These are phyloP conservation scores for Oscheius sp. DNA, from an alignment of 2,888 invertebrate species.

Conservation along the genomic window DNA sequence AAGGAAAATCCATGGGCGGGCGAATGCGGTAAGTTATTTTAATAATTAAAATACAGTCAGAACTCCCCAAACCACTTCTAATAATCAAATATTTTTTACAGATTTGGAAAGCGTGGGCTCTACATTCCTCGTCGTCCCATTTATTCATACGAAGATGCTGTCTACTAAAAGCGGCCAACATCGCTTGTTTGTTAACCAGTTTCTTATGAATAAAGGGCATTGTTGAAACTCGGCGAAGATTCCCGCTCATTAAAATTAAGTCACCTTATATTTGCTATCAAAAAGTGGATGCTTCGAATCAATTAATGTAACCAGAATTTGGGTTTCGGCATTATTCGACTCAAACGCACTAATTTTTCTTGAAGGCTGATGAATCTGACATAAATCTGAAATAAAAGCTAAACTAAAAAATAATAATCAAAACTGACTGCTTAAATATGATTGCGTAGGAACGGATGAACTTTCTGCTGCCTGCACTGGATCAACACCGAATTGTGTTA, in stretches of 20 bases:
- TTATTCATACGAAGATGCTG: conserved; percentile 5
- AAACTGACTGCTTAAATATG: background rate
- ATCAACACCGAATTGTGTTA: background rate
- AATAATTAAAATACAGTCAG: background rate
- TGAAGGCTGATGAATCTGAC: conserved; percentile 4
- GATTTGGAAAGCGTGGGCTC: conserved; percentile 29
- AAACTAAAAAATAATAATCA: background rate
- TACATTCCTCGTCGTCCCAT: background rate
- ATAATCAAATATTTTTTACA: conserved; percentile 3
- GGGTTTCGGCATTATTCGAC: conserved; percentile 1
- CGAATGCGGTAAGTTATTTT: conserved; percentile 55
- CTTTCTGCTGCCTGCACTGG: background rate
- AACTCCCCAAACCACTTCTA: no score
- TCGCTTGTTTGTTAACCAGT: background rate
- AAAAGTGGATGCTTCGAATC: conserved; percentile 30
- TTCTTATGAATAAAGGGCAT: conserved; percentile 15
- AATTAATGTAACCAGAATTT: conserved; percentile 12
- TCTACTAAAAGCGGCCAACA: background rate
- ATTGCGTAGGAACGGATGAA: conserved; percentile 15
- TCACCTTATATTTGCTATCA: conserved; percentile 37
- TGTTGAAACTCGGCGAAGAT: background rate
- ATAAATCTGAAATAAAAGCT: background rate
- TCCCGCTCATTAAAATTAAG: conserved; percentile 8
- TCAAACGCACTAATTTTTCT: conserved; percentile 24
- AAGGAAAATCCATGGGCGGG: conserved; percentile 60